phyloP scores from a whole-genome alignment of 2,888 invertebrate genomes.

The Drosophila peninsularis region DNA sequence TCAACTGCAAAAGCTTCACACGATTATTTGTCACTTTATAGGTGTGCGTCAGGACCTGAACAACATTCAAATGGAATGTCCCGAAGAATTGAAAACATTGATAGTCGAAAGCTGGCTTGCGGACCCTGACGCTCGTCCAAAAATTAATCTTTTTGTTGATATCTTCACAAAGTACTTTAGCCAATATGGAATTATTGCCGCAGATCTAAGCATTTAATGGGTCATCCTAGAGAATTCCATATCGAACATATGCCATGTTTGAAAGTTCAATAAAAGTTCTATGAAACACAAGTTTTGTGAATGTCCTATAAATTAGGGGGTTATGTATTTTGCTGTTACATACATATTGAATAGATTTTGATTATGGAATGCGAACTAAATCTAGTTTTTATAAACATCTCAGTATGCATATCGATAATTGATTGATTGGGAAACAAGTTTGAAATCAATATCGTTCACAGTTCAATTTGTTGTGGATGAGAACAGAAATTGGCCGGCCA shows the following conservation, averaged over 20 bases:
- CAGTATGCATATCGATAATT: conserved; percentile 12
- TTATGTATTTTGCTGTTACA: conserved; percentile 60
- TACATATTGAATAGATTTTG: conserved; percentile 48
- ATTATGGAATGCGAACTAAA: conserved; percentile 54
- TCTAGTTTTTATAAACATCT: conserved; percentile 30
- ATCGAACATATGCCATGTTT: background rate
- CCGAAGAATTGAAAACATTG: background rate
- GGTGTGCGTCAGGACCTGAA: conserved; percentile 13
- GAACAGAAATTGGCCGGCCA: conserved; percentile 45
- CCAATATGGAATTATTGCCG: background rate
- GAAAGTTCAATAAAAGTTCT: conserved; percentile 11
- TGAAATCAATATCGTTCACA: conserved; percentile 9
- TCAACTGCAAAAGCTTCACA: background rate
- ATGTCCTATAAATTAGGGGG: conserved; percentile 51
- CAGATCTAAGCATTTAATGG: background rate
- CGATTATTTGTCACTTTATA: background rate
- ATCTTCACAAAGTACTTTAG: background rate
- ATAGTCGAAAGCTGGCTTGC: conserved; percentile 14
- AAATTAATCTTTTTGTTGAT: background rate
- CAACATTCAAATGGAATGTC: background rate
- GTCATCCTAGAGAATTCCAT: background rate
- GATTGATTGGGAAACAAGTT: conserved; percentile 8
- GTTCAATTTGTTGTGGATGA: conserved; percentile 10
- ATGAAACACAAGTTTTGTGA: conserved; percentile 18
- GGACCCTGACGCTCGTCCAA: conserved; percentile 3